Evolutionary conservation across 2,888 invertebrate genomes (phyloP).

Genomic region (Miltochrista miniata): DNA sequence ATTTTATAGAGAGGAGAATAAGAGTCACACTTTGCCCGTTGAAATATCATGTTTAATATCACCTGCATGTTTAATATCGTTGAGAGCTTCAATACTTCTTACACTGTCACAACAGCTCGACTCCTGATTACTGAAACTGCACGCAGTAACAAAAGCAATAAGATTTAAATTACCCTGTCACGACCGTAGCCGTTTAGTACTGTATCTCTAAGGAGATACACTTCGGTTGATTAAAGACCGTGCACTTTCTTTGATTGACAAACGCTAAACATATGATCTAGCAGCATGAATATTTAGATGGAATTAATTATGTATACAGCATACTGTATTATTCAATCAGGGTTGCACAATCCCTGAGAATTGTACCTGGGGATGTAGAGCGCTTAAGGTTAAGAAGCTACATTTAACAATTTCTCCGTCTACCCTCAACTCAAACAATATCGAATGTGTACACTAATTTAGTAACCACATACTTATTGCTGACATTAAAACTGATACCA

Average conservation of each 20-base stretch:
- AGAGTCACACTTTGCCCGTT: not conserved
- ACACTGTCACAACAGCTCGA: not conserved
- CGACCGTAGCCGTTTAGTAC: not conserved
- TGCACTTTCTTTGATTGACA: constrained; percentile 1
- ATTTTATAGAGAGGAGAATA: too few relatives aligned
- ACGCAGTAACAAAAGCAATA: not conserved
- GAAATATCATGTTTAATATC: not conserved
- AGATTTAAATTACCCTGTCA: not conserved
- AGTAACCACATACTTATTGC: too few relatives aligned
- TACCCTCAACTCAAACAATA: too few relatives aligned
- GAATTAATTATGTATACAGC: not conserved
- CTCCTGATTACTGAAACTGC: not conserved
- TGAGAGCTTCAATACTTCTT: not conserved
- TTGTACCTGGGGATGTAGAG: too few relatives aligned
- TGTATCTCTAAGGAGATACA: not conserved
- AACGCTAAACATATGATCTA: not conserved
- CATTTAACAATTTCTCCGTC: too few relatives aligned
- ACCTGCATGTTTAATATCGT: not conserved
- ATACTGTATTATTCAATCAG: too few relatives aligned
- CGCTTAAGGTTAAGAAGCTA: too few relatives aligned
- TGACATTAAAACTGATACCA: too few relatives aligned
- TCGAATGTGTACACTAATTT: too few relatives aligned
- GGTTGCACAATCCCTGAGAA: too few relatives aligned
- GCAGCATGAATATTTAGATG: not conserved
- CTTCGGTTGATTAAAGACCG: not conserved